Evolutionary conservation across 2,113 vertebrate species (phyloP).

Genomic region (Trematomus loennbergii): DNA sequence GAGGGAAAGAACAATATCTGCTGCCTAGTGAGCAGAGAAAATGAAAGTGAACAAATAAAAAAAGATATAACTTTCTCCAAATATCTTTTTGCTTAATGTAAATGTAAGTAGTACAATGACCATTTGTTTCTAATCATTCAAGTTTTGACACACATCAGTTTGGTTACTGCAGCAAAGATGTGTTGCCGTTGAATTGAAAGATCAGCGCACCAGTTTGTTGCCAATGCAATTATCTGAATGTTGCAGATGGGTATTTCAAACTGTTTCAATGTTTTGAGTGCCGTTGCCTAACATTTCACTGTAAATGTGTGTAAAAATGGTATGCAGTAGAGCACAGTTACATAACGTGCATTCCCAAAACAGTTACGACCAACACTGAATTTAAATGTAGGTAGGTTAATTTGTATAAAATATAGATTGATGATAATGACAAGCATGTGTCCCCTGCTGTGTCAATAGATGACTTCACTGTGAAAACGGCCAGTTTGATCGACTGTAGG

Average conservation of each 20-base stretch:
- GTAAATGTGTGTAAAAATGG: neutral
- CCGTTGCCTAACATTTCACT: neutral
- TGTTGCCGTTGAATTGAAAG: neutral
- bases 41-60: no score
- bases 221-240: neutral
- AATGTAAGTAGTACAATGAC: neutral
- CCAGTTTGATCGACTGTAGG: slow-evolving; percentile 16
- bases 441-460: slow-evolving; percentile 36
- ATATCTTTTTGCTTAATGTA: neutral
- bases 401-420: slow-evolving; percentile 21
- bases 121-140: neutral
- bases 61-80: no score
- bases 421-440: slow-evolving; percentile 14
- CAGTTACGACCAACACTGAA: neutral
- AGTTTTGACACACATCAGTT: neutral
- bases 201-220: neutral
- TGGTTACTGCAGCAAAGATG: neutral
- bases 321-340: neutral
- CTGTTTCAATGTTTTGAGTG: neutral
- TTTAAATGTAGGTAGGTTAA: neutral
- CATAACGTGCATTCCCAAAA: neutral
- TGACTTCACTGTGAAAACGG: slow-evolving; percentile 34
- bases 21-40: no score
- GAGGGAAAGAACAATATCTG: no score
- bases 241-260: slow-evolving; percentile 1